phyloP scores from a whole-genome alignment of 2,888 invertebrate species.

The Acronicta aceris region DNA sequence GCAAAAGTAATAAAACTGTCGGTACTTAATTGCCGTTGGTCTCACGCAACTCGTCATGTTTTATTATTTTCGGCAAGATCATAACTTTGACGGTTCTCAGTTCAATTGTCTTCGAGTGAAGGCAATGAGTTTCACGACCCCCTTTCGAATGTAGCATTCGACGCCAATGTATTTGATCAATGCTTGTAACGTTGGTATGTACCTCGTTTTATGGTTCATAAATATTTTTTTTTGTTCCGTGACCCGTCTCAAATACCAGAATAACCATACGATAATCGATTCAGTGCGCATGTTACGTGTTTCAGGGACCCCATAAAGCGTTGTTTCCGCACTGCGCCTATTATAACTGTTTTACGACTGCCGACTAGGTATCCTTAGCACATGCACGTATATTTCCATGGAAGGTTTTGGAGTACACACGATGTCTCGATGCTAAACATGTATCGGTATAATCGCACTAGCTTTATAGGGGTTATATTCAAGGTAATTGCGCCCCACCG shows the following conservation, averaged over 20 bases:
- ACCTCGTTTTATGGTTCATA: constrained; percentile 76
- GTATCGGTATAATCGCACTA: constrained; percentile 76
- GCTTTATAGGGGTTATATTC: constrained; percentile 77
- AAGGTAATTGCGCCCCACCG: constrained; percentile 73
- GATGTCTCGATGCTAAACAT: constrained; percentile 76
- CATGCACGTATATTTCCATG: constrained; percentile 71
- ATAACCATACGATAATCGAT: constrained; percentile 83
- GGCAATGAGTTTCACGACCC: constrained; percentile 34
- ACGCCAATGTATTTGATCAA: constrained; percentile 71
- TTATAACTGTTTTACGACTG: constrained; percentile 83
- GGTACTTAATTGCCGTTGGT: constrained; percentile 51
- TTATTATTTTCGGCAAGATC: constrained; percentile 36
- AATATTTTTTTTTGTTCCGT: constrained; percentile 75
- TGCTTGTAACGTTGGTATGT: constrained; percentile 64
- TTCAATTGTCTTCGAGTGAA: constrained; percentile 31
- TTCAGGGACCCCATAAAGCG: constrained; percentile 81
- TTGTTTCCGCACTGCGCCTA: constrained; percentile 84
- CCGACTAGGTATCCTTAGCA: constrained; percentile 74
- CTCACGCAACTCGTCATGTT: constrained; percentile 37
- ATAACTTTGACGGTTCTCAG: constrained; percentile 24
- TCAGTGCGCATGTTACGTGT: constrained; percentile 81
- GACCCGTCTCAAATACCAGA: constrained; percentile 76
- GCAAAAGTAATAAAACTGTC: constrained; percentile 59
- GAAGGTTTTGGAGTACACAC: constrained; percentile 70
- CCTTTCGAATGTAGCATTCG: constrained; percentile 46